A percentile compares a stretch with the other conserved stretches of the same genome.
phyloP scores from a whole-genome alignment of 2,113 vertebrate species.

The Sinocyclocheilus anshuiensis region DNA sequence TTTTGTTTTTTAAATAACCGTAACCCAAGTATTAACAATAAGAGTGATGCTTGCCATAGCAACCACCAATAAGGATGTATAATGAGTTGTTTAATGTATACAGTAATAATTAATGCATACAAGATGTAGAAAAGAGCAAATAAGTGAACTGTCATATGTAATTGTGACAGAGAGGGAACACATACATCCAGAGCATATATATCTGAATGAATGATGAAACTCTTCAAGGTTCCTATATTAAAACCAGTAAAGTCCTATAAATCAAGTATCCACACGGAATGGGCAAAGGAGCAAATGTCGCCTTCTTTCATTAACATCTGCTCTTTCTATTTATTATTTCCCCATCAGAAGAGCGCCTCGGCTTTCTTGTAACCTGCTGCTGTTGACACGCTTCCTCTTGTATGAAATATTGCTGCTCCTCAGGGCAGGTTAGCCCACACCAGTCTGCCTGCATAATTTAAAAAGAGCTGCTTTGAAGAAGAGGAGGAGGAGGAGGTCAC shows the following conservation, averaged over 20 bases:
- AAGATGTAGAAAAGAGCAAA: not conserved
- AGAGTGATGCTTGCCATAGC: not conserved
- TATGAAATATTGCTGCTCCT: slow-evolving; percentile 60
- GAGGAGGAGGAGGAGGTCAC: slow-evolving; percentile 39
- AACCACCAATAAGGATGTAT: not conserved
- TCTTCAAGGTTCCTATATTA: not conserved
- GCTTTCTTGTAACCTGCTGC: slow-evolving; percentile 62
- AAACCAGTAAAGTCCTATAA: not conserved
- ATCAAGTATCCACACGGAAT: not conserved
- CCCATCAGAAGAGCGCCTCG: slow-evolving; percentile 41
- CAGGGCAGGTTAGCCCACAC: slow-evolving; percentile 51
- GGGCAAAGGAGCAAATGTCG: slow-evolving; percentile 2
- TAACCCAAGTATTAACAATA: not conserved
- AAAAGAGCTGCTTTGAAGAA: slow-evolving; percentile 53
- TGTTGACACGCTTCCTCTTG: slow-evolving; percentile 57
- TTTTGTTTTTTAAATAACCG: not conserved
- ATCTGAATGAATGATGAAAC: not conserved
- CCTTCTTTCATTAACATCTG: slow-evolving; percentile 42
- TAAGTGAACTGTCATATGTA: not conserved
- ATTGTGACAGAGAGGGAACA: not conserved
- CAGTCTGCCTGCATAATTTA: slow-evolving; percentile 56
- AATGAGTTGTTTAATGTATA: not conserved
- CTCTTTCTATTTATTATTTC: slow-evolving; percentile 43
- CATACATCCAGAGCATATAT: not conserved
- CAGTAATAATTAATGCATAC: slow-evolving; percentile 2